Evolutionary conservation across 2,113 vertebrate genomes (phyloP).

Genomic region (Oryctolagus cuniculus): DNA sequence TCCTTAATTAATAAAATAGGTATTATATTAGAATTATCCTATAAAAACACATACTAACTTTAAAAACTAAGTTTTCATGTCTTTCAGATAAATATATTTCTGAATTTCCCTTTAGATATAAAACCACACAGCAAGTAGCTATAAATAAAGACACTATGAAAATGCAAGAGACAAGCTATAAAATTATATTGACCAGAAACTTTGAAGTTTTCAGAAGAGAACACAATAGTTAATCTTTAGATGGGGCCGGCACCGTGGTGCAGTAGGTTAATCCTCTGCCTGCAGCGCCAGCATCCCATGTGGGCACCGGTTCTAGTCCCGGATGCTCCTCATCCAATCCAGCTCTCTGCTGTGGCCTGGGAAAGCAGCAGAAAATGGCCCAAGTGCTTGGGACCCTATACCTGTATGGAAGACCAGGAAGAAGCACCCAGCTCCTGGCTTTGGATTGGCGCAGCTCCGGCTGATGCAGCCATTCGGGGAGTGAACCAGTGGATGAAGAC

Average conservation of each 20-base stretch:
- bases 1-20: slow-evolving; percentile 27
- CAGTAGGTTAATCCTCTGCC: no score
- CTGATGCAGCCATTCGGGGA: no score
- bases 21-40: slow-evolving; percentile 41
- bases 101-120: slow-evolving; percentile 54
- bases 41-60: slow-evolving; percentile 58
- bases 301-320: no score
- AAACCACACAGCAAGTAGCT: slow-evolving; percentile 27
- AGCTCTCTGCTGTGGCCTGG: no score
- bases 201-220: slow-evolving; percentile 28
- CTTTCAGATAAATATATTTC: slow-evolving; percentile 52
- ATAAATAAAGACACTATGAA: slow-evolving; percentile 35
- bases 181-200: slow-evolving; percentile 45
- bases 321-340: no score
- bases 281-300: no score
- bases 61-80: slow-evolving; percentile 57
- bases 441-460: no score
- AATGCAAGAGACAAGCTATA: slow-evolving; percentile 43
- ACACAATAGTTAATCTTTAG: neutral
- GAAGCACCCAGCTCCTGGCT: no score
- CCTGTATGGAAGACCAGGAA: no score
- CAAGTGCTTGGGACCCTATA: no score
- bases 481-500: no score
- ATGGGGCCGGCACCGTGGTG: neutral
- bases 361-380: no score